These are phyloP conservation scores for Vulpes lagopus DNA, from an alignment of 2,113 vertebrate species.

Conservation along the genomic window DNA sequence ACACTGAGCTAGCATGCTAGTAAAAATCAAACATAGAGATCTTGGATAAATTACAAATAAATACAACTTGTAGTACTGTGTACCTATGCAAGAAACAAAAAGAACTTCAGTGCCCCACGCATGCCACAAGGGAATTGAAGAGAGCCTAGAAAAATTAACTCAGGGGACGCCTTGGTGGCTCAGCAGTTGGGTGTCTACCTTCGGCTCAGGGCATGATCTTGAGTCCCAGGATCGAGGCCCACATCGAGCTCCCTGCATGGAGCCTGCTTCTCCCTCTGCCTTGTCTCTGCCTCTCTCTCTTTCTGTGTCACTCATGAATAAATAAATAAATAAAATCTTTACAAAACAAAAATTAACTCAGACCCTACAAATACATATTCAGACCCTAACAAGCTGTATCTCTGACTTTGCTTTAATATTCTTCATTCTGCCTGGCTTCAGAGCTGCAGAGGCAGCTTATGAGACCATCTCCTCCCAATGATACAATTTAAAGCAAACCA, in stretches of 20 bases:
- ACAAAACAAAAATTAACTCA: too few relatives aligned
- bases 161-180: too few relatives aligned
- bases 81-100: background rate
- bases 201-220: too few relatives aligned
- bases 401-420: background rate
- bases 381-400: background rate
- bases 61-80: background rate
- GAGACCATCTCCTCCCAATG: background rate
- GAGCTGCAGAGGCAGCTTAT: background rate
- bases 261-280: too few relatives aligned
- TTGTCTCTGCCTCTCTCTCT: too few relatives aligned
- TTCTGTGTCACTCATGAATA: too few relatives aligned
- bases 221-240: too few relatives aligned
- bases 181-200: too few relatives aligned
- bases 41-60: background rate
- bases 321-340: too few relatives aligned
- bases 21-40: background rate
- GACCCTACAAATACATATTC: background rate
- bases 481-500: too few relatives aligned
- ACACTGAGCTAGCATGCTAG: background rate
- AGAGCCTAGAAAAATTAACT: background rate
- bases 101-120: background rate
- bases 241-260: too few relatives aligned
- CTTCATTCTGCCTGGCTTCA: background rate
- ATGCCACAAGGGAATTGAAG: background rate